Percentiles rank a stretch among this genome's conserved stretches.
These are phyloP conservation scores for Gracilinanus agilis DNA, from an alignment of 2,113 vertebrate species.

Conservation along the genomic window DNA sequence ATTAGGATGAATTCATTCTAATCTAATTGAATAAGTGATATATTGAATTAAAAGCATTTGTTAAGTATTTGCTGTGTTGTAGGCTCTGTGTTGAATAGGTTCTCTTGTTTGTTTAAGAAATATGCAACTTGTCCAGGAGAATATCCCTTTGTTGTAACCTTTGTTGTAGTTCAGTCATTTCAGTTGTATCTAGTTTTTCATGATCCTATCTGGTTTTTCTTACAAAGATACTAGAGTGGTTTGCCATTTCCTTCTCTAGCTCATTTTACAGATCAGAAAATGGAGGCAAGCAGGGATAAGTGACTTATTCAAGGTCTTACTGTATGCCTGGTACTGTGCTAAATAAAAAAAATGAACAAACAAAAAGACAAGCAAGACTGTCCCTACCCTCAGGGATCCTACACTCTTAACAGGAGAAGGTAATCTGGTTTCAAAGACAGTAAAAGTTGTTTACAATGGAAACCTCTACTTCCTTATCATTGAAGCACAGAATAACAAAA, in stretches of 20 bases:
- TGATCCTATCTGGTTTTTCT: no score
- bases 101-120: not conserved
- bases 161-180: no score
- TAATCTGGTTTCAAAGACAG: not conserved
- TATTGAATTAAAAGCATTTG: not conserved
- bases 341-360: not conserved
- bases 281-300: not conserved
- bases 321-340: not conserved
- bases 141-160: not conserved
- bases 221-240: no score
- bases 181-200: no score
- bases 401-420: not conserved
- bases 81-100: not conserved
- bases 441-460: not conserved
- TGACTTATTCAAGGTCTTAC: not conserved
- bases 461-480: not conserved
- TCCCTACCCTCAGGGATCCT: not conserved
- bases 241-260: no score
- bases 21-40: not conserved
- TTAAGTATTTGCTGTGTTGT: not conserved
- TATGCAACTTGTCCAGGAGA: not conserved
- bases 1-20: not conserved
- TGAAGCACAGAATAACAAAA: not conserved
- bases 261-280: no score
- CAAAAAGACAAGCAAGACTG: not conserved